Evolutionary conservation across 2,888 invertebrate genomes (phyloP).

Genomic region (Euspilapteryx auroguttella): DNA sequence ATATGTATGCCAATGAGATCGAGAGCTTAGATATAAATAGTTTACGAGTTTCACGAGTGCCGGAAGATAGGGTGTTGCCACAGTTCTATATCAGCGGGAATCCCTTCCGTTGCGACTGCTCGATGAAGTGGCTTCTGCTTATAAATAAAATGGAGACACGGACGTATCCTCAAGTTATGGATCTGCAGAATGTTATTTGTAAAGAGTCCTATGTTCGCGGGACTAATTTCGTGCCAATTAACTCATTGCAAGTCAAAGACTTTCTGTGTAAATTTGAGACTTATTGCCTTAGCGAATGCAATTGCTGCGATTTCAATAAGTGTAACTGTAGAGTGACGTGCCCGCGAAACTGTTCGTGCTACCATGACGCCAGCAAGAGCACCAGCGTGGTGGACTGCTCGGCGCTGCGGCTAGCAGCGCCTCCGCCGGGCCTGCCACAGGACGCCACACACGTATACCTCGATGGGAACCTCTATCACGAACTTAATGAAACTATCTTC

Average conservation of each 20-base stretch:
- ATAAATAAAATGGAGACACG: conserved; percentile 82
- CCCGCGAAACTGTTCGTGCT: conserved; percentile 90
- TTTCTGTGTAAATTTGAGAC: conserved; percentile 89
- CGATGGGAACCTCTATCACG: conserved; percentile 85
- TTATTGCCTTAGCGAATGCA: conserved; percentile 89
- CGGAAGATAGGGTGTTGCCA: conserved; percentile 71
- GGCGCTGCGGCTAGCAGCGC: conserved; percentile 69
- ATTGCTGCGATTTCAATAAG: conserved; percentile 93
- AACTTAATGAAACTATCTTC: conserved; percentile 62
- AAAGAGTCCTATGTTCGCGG: conserved; percentile 82
- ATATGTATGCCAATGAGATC: conserved; percentile 87
- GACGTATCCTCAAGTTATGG: conserved; percentile 86
- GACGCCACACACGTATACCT: conserved; percentile 91
- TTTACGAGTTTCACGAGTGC: conserved; percentile 71
- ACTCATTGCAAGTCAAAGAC: conserved; percentile 75
- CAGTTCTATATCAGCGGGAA: conserved; percentile 92
- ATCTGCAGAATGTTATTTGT: conserved; percentile 85
- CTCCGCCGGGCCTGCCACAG: conserved; percentile 84
- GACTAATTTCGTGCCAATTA: conserved; percentile 75
- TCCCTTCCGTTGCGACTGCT: conserved; percentile 92
- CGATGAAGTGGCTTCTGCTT: conserved; percentile 92
- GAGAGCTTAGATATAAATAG: conserved; percentile 81
- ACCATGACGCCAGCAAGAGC: conserved; percentile 90
- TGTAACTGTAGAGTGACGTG: conserved; percentile 96
- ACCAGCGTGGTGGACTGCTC: conserved; percentile 92